Evolutionary conservation across 2,888 invertebrate species (phyloP).

Genomic region (Invenusta paracnida): DNA sequence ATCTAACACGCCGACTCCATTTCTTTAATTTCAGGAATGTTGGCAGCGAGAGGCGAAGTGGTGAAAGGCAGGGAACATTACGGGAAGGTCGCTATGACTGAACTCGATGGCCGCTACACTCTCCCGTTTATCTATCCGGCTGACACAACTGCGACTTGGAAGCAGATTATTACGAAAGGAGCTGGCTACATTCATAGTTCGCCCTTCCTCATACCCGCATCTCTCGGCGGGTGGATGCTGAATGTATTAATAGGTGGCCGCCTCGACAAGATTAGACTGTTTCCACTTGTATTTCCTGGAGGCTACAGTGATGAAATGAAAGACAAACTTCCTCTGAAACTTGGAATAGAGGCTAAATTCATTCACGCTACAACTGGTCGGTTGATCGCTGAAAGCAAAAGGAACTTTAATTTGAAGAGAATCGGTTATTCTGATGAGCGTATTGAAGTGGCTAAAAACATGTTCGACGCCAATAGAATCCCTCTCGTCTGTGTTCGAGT

Average conservation of each 20-base stretch:
- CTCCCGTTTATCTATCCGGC: not conserved
- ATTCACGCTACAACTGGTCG: too few species aligned
- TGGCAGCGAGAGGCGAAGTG: not conserved
- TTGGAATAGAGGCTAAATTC: too few species aligned
- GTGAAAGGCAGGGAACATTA: not conserved
- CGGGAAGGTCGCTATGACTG: not conserved
- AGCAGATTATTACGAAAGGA: not conserved
- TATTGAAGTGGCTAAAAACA: too few species aligned
- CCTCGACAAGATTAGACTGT: not conserved
- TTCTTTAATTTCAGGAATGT: too few species aligned
- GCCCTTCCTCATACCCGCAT: not conserved
- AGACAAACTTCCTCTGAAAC: not conserved
- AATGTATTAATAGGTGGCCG: not conserved
- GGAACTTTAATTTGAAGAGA: too few species aligned
- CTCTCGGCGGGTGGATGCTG: not conserved
- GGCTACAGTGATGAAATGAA: not conserved
- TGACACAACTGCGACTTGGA: not conserved
- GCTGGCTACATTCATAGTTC: not conserved
- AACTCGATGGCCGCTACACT: not conserved
- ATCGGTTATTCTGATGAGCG: too few species aligned
- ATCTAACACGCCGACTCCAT: too few species aligned
- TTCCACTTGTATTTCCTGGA: not conserved
- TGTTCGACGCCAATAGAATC: too few species aligned
- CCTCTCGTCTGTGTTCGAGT: too few species aligned
- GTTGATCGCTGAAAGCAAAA: too few species aligned